Conservation (phyloP, 2,888 invertebrate species). For the Dynastes tityus region DNA sequence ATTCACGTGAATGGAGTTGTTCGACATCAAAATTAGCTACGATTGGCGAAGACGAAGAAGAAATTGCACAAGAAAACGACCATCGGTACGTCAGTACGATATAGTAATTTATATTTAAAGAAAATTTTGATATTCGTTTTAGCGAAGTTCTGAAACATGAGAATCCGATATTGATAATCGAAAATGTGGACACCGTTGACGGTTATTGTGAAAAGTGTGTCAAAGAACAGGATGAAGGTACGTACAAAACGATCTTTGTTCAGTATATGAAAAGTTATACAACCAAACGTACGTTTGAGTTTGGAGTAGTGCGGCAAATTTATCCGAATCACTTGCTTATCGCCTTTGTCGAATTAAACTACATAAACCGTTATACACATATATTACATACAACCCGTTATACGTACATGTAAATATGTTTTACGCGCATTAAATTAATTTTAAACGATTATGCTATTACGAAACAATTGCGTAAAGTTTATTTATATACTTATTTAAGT, state of each 20-base stretch:
- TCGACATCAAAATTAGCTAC: conserved; percentile 78
- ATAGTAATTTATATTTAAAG: conserved; percentile 5
- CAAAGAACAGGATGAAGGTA: conserved; percentile 41
- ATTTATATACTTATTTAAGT: background rate
- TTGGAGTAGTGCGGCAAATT: background rate
- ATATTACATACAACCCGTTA: background rate
- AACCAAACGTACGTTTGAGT: conserved; percentile 26
- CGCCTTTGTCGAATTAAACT: background rate
- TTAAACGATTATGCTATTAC: background rate
- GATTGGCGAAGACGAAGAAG: conserved; percentile 81
- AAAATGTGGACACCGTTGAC: conserved; percentile 58
- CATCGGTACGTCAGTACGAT: conserved; percentile 23
- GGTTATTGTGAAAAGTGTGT: conserved; percentile 44
- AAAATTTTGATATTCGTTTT: conserved; percentile 11
- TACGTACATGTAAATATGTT: background rate
- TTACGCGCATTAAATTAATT: background rate
- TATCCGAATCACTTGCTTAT: background rate
- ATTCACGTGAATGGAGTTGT: conserved; percentile 71
- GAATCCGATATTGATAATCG: conserved; percentile 63
- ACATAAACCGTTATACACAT: background rate
- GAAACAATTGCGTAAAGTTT: background rate
- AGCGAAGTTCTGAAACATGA: conserved; percentile 34
- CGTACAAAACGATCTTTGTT: conserved; percentile 18
- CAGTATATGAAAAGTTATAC: conserved; percentile 17
- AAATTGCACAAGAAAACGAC: conserved; percentile 53